Evolutionary conservation across 2,797 vertebrate species (phyloP), one percentile per base, ranked within the genome.

Genomic region (Enteromius thamalakanensis): DNA sequence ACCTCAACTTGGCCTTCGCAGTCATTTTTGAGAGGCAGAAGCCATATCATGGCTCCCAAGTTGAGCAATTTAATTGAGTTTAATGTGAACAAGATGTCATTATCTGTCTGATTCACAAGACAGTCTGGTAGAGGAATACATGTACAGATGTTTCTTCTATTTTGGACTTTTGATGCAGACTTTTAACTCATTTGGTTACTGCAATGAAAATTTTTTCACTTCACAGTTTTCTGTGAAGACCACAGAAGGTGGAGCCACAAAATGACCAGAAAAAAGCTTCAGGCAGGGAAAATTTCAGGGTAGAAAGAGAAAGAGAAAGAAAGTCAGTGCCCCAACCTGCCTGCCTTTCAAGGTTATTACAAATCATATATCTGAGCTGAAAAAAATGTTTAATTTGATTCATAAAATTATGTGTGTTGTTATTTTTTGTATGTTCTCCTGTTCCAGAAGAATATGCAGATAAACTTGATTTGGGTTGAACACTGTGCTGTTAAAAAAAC

Each of bases 1-100:
- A 90, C 90, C 92, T 95, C 91, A 93, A 92, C 93, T 94, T 94
- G 93, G 92, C 91, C 92, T 93, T 94, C 86, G 84, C 74, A 87
- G 85, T 74, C 84, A 71, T 9, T 81, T 15, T 47, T 67, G 79
- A 86, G 47, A 62, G 62, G 86, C 86, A 88, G 77, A 87, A 87
- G 88, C 79, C 84, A 79, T 34, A 81, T 81, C 37, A 32, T n/a
- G 15, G 53, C 32, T 49, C 23, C 23, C 11, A 83, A 47, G 51
- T 34, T 67, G 37, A 45, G 8, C 37, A 45, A 34, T 69, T 58
- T 34, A 47, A 65, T 26, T 65, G 58, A 7, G 29, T 53, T 49
- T 53, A 65, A 74, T 74, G 42, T 19, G 11, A 74, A 64, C 3
- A 72, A n/a, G 40, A 62, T 72, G 40, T 47, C 29, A 34, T 81